phyloP scores from a whole-genome alignment of 2,113 vertebrate species.

The Crotophaga sulcirostris region DNA sequence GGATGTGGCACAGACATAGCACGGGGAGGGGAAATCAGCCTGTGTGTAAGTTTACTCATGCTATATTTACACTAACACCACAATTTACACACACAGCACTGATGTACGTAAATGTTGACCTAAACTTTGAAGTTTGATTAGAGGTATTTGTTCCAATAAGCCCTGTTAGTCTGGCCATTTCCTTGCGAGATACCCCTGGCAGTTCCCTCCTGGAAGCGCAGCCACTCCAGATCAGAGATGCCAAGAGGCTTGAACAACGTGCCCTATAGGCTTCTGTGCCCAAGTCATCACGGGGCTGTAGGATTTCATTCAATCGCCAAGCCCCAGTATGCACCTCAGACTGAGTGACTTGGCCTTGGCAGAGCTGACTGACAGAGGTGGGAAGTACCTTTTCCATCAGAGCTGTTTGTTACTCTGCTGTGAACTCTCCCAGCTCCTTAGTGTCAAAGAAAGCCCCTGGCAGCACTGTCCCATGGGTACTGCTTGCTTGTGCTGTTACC shows the following conservation, averaged over 20 bases:
- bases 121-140: background rate
- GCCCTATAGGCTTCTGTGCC: background rate
- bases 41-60: background rate
- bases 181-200: background rate
- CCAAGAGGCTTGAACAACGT: background rate
- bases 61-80: background rate
- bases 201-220: background rate
- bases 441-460: background rate
- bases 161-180: background rate
- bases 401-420: background rate
- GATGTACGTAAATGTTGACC: background rate
- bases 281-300: background rate
- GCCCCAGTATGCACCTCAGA: background rate
- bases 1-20: background rate
- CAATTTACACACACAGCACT: background rate
- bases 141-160: background rate
- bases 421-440: background rate
- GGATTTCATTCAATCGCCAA: background rate
- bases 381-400: background rate
- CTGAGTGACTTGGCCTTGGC: background rate
- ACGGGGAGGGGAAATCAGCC: background rate
- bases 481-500: constrained; percentile 14
- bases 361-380: background rate
- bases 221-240: background rate
- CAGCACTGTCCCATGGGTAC: background rate